phyloP scores from a whole-genome alignment of 2,888 invertebrate genomes.

The Theristus sp. region DNA sequence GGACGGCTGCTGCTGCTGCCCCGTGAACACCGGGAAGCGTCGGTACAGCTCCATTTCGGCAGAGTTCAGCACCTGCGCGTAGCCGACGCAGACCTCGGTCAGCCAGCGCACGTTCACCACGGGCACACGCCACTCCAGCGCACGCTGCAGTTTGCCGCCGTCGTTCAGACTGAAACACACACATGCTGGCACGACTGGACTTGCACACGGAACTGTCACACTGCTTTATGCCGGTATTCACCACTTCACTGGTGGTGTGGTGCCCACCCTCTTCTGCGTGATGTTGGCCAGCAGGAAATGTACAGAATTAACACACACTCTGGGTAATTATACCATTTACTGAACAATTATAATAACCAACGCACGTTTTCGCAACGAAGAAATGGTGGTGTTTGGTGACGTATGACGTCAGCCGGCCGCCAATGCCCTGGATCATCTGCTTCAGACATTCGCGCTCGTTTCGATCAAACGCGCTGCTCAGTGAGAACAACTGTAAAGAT shows the following conservation, averaged over 20 bases:
- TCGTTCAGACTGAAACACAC: not conserved
- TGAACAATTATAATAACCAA: too few species aligned
- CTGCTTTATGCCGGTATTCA: too few species aligned
- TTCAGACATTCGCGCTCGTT: constrained; percentile 61
- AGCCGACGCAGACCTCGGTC: constrained; percentile 40
- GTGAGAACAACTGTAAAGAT: not conserved
- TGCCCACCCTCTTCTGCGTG: too few species aligned
- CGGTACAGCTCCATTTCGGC: not conserved
- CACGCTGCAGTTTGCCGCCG: constrained; percentile 29
- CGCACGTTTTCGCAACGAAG: constrained; percentile 39
- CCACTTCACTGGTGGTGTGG: too few species aligned
- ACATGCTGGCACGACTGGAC: too few species aligned
- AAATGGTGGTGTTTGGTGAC: constrained; percentile 38
- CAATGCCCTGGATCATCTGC: constrained; percentile 62
- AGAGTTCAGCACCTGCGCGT: constrained; percentile 33
- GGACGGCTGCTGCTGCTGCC: constrained; percentile 24
- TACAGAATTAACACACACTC: too few species aligned
- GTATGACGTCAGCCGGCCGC: constrained; percentile 54
- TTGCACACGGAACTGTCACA: not conserved
- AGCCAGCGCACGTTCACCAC: constrained; percentile 75
- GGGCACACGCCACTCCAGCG: constrained; percentile 74
- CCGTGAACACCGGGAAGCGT: not conserved
- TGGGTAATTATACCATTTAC: too few species aligned
- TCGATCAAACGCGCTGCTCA: constrained; percentile 49
- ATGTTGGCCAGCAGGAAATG: too few species aligned